Conservation (phyloP, 2,888 invertebrate species). For the Apamea anceps region DNA sequence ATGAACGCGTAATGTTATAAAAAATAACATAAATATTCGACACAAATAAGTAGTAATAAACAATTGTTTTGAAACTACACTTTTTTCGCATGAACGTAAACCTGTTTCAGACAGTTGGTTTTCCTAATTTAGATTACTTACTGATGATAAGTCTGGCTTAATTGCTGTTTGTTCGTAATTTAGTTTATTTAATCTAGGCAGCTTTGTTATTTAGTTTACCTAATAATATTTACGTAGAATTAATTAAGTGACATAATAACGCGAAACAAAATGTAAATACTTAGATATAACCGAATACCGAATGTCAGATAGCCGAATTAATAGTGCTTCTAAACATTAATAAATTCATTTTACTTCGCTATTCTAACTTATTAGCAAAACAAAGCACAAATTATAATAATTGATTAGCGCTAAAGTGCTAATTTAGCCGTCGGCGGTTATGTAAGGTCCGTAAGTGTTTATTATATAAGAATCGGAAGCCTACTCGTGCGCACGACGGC, state of each 20-base stretch:
- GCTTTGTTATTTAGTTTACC: constrained; percentile 12
- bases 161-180: constrained; percentile 21
- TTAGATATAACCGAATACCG: background rate
- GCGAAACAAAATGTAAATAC: background rate
- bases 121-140: constrained; percentile 38
- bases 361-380: constrained; percentile 27
- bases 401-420: constrained; percentile 50
- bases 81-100: constrained; percentile 40
- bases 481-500: constrained; percentile 65
- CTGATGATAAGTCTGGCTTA: constrained; percentile 46
- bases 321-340: background rate
- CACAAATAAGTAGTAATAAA: constrained; percentile 26
- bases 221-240: constrained; percentile 1
- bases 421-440: constrained; percentile 64
- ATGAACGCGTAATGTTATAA: constrained; percentile 1
- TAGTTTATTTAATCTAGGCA: constrained; percentile 2
- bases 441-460: constrained; percentile 57
- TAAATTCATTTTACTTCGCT: constrained; percentile 23
- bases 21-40: constrained; percentile 9
- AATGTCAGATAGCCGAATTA: constrained; percentile 17
- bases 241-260: background rate
- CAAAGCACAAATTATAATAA: constrained; percentile 34
- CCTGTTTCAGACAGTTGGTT: constrained; percentile 30
- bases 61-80: constrained; percentile 42
- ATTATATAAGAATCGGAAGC: constrained; percentile 69